Base-by-base conservation (phyloP, 2,113 vertebrate genomes). In the Diphyllodes magnificus region DNA sequence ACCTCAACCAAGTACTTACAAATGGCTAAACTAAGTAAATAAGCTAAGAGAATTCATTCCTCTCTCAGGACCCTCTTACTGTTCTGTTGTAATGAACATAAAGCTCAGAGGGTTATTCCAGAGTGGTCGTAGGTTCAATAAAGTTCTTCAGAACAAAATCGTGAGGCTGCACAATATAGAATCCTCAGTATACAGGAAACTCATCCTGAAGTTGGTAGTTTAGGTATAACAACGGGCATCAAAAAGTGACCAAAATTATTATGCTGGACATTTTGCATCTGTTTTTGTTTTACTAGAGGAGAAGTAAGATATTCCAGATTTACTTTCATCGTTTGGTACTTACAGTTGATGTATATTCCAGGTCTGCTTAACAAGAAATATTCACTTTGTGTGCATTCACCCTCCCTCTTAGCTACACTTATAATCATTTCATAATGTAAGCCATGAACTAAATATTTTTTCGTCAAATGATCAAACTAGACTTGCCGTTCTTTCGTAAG, bases 221-320 rank as follows among this genome's bases (percentile, higher is more conserved):
- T 85, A 84, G 61, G 37, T 92, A 82, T 49, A 95, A 88, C 20
- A 87, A 66, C 15, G 37, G 15, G 17, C 68, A 54, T 93, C 59
- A 92, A 75, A 92, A 82, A 65, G 27, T 63, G 28, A 92, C 47
- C 31, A 79, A 45, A 75, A 96, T 59, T 71, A 90, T 76, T 42
- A 65, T 53, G 31, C 83, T 92, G 92, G 92, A 94, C 50, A 49
- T 88, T 91, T 76, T 96, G 72, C 88, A 96, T 95, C 86, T 96
- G 90, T 95, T 96, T 92, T 86, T 61, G 49, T 78, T 96, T 96
- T 95, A 86, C 72, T 66, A 66, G 76, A 83, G 27, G 39, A 90
- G 68, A 86, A 0, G 0, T 94, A 94, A 96, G 42, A 95, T 83
- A 90, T 90, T 94, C 90, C 94, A 96, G 82, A 88, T 92, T 93